These are phyloP conservation scores for Sesamia nonagrioides DNA, from an alignment of 1,140 invertebrate genomes.

Conservation along the genomic window DNA sequence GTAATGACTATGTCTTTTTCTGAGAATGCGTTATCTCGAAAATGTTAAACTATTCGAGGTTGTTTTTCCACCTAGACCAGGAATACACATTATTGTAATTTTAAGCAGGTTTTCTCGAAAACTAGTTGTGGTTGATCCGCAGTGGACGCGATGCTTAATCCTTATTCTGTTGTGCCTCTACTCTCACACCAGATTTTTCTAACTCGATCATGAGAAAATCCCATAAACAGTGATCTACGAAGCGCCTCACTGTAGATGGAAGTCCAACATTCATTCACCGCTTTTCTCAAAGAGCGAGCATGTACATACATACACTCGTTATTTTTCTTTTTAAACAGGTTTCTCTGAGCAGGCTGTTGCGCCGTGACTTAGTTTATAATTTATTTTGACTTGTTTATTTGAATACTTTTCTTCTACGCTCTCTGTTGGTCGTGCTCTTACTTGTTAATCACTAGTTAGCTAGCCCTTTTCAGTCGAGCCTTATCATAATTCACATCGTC, in stretches of 20 bases:
- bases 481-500: conserved; percentile 39
- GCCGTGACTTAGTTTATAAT: conserved; percentile 15
- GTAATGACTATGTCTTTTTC: conserved; percentile 9
- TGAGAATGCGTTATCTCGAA: conserved; percentile 12
- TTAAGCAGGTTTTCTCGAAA: conserved; percentile 12
- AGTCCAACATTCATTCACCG: conserved; percentile 27
- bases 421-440: not conserved
- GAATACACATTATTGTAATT: conserved; percentile 1
- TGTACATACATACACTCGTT: conserved; percentile 13
- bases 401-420: conserved; percentile 8
- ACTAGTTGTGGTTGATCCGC: conserved; percentile 5
- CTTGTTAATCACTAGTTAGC: not conserved
- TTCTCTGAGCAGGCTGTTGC: conserved; percentile 5
- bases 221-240: conserved; percentile 9
- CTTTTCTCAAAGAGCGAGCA: conserved; percentile 26
- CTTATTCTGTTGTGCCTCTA: conserved; percentile 4
- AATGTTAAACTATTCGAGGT: not conserved
- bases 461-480: conserved; percentile 12
- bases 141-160: conserved; percentile 10
- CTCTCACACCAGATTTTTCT: conserved; percentile 22
- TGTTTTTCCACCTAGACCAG: conserved; percentile 18
- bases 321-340: conserved; percentile 34
- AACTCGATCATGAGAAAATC: conserved; percentile 19
- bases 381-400: conserved; percentile 29
- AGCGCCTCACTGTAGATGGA: conserved; percentile 12